A percentile compares a stretch with the other conserved stretches of the same genome.
phyloP scores from a whole-genome alignment of 2,797 vertebrate species.

The Champsocephalus gunnari region DNA sequence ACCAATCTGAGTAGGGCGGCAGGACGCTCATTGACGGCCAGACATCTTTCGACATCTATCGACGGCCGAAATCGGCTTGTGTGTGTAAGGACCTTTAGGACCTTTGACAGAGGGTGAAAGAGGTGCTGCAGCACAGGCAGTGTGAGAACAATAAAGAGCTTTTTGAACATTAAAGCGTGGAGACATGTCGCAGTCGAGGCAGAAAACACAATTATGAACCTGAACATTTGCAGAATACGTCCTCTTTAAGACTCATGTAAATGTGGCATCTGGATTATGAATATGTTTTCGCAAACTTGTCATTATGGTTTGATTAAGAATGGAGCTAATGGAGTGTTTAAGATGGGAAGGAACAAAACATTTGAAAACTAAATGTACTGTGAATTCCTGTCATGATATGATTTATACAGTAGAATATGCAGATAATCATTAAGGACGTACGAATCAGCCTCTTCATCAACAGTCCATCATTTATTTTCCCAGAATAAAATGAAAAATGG shows the following conservation, averaged over 20 bases:
- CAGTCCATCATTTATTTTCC: neutral
- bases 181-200: too few species aligned
- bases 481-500: conserved; percentile 4
- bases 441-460: neutral
- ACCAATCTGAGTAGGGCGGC: too few species aligned
- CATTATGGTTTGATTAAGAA: conserved; percentile 5
- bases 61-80: too few species aligned
- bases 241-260: neutral
- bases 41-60: too few species aligned
- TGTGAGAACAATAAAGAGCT: too few species aligned
- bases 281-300: neutral
- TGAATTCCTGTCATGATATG: neutral
- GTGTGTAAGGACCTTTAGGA: too few species aligned
- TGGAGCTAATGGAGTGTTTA: neutral
- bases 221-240: too few species aligned
- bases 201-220: too few species aligned
- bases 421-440: neutral
- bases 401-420: neutral
- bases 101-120: too few species aligned
- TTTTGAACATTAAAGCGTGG: too few species aligned
- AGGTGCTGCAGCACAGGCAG: too few species aligned
- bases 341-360: conserved; percentile 7
- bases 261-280: conserved; percentile 2
- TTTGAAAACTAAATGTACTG: neutral
- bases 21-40: too few species aligned